A percentile compares a stretch with the other conserved stretches of the same genome.
phyloP scores from a whole-genome alignment of 2,797 vertebrate genomes.

The Pelodytes ibericus region DNA sequence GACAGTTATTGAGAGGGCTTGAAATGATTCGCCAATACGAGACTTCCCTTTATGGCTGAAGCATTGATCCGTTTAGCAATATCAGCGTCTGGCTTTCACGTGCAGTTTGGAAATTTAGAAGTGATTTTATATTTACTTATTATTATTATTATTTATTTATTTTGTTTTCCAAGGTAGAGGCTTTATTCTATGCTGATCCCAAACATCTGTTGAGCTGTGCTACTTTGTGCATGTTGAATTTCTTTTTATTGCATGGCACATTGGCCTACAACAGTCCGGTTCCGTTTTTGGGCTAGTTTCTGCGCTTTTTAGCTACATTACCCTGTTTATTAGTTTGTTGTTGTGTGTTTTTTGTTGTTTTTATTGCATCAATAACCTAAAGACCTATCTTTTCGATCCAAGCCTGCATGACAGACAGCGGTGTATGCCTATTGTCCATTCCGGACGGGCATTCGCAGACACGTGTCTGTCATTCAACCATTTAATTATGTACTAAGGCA shows the following conservation, averaged over 20 bases:
- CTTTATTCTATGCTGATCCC: conserved; percentile 37
- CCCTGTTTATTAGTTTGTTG: too few species aligned
- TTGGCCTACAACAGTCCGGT: too few species aligned
- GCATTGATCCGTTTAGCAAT: conserved; percentile 42
- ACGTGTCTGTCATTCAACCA: conserved; percentile 26
- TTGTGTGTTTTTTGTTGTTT: too few species aligned
- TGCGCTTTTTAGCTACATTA: too few species aligned
- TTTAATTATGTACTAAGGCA: conserved; percentile 47
- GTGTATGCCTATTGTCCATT: conserved; percentile 41
- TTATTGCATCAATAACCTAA: too few species aligned
- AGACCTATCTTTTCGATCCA: too few species aligned
- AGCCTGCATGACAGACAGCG: not conserved
- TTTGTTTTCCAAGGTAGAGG: not conserved
- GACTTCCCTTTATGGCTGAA: conserved; percentile 51
- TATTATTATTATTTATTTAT: too few species aligned
- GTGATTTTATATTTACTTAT: conserved; percentile 18
- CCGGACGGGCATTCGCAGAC: conserved; percentile 11
- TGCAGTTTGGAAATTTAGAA: conserved; percentile 46
- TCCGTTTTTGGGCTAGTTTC: too few species aligned
- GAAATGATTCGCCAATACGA: conserved; percentile 75
- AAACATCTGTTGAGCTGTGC: conserved; percentile 13
- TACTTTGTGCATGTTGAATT: not conserved
- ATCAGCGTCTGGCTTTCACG: conserved; percentile 23
- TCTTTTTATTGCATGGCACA: too few species aligned
- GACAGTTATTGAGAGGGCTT: conserved; percentile 73